Evolutionary conservation across 2,113 vertebrate species (phyloP), one percentile per base, ranked within the genome.

Genomic region (Arenaria interpres): DNA sequence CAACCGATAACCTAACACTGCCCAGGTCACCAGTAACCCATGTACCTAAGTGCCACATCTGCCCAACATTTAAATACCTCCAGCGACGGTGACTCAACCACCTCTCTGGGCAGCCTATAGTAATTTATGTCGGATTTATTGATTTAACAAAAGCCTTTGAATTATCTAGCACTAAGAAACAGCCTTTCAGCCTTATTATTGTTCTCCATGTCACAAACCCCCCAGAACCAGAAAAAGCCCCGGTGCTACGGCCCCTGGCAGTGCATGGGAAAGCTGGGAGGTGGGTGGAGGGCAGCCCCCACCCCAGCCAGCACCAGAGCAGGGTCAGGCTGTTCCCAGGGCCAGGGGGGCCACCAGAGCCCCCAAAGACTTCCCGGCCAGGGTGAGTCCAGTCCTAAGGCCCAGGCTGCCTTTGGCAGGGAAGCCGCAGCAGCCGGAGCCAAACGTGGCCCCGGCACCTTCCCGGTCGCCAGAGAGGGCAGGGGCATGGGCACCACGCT

Each of bases 241-340:
- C 3, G 12, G 48, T 9, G 11, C 24, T n/a, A 5, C 0, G 3
- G 54, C 9, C 20, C 7, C 27, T 1, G 9, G 23, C 13, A 7
- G 48, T 4, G 30, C 16, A 6, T 7, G 4, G 2, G 14, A 14
- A 23, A 24, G 53, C 25, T 4, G 20, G 20, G 5, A 14, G 62
- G 2, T 0, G 2, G n/a, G 43, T 60, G 28, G 59, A 27, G 27
- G 39, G 21, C 43, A 50, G 60, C n/a, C 23, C 19, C 23, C 19
- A n/a, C 56, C 50, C 15, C 16, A 35, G 57, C 48, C 69, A 11
- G 35, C 28, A 41, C 41, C 9, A 12, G 41, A 7, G 60, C 32
- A 21, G 30, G 27, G 30, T 9, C 4, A 5, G 24, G 35, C 63
- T 60, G 45, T 12, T 25, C 54, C 84, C 32, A 35, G 25, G 51